Conservation (phyloP, 2,888 invertebrate species). For the Halocaridina rubra region DNA sequence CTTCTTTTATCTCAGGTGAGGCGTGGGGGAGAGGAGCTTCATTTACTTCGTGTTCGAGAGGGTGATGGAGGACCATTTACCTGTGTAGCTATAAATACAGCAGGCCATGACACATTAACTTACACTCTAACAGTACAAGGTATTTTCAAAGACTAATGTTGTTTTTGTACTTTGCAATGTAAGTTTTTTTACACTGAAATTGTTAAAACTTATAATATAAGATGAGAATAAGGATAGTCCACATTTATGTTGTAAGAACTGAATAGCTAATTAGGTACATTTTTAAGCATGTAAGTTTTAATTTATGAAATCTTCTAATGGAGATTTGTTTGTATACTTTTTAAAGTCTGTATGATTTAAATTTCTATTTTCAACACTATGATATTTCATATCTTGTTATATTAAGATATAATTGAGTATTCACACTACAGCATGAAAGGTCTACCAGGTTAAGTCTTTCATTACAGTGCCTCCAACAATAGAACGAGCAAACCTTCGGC, state of each 20-base stretch:
- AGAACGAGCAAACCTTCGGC: slow-evolving; percentile 41
- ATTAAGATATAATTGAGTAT: neutral
- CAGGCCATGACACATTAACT: slow-evolving; percentile 64
- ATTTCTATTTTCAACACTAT: neutral
- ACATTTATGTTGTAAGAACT: too few relatives aligned
- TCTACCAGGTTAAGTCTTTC: too few relatives aligned
- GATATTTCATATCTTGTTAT: neutral
- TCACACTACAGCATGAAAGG: neutral
- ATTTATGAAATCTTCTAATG: too few relatives aligned
- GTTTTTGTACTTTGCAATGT: neutral
- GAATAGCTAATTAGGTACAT: too few relatives aligned
- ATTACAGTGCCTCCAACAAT: slow-evolving; percentile 50
- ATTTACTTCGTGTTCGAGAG: slow-evolving; percentile 58
- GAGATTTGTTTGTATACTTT: neutral
- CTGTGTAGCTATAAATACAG: slow-evolving; percentile 68
- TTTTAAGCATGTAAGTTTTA: too few relatives aligned
- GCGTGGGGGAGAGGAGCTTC: slow-evolving; percentile 32
- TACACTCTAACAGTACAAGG: slow-evolving; percentile 51
- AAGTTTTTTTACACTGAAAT: too few relatives aligned
- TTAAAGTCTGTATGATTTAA: neutral
- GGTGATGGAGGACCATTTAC: slow-evolving; percentile 67
- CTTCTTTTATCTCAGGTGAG: slow-evolving; percentile 32
- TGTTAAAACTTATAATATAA: too few relatives aligned
- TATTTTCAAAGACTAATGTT: neutral
- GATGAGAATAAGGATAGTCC: too few relatives aligned